These are phyloP conservation scores for Gila orcuttii DNA, from an alignment of 2,113 vertebrate genomes.

Conservation along the genomic window DNA sequence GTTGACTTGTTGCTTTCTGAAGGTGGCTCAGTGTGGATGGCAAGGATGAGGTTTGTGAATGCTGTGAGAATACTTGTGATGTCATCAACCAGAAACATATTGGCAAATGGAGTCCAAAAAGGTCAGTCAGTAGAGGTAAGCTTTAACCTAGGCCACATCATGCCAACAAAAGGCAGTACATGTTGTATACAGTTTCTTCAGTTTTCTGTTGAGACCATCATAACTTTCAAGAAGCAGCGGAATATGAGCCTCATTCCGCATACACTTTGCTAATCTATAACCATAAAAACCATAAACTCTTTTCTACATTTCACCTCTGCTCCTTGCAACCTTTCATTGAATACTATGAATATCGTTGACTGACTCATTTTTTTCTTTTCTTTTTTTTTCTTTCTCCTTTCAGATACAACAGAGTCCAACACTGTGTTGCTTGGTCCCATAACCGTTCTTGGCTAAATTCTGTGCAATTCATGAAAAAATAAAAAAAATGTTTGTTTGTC, in stretches of 20 bases:
- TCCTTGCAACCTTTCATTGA: background rate
- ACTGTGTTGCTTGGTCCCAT: background rate
- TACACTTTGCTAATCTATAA: background rate
- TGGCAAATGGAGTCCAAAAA: background rate
- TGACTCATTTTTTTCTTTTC: background rate
- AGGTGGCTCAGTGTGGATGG: slow-evolving; percentile 54
- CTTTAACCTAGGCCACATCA: background rate
- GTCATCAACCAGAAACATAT: slow-evolving; percentile 3
- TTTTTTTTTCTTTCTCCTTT: background rate
- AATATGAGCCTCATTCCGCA: background rate
- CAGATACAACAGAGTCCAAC: background rate
- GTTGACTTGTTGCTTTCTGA: background rate
- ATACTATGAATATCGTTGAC: background rate
- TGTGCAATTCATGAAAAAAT: background rate
- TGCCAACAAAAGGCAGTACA: background rate
- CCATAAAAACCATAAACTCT: background rate
- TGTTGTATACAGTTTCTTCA: background rate
- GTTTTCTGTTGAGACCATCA: background rate
- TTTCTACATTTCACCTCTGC: background rate
- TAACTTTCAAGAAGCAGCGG: background rate
- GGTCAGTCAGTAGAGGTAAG: background rate
- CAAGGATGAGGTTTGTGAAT: slow-evolving; percentile 39
- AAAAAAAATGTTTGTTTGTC: background rate
- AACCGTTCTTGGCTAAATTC: background rate
- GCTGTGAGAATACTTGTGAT: slow-evolving; percentile 43